Evolutionary conservation across 2,888 invertebrate genomes (phyloP), one percentile per base, ranked within the genome.

Genomic region (Hoplodrina ambigua): DNA sequence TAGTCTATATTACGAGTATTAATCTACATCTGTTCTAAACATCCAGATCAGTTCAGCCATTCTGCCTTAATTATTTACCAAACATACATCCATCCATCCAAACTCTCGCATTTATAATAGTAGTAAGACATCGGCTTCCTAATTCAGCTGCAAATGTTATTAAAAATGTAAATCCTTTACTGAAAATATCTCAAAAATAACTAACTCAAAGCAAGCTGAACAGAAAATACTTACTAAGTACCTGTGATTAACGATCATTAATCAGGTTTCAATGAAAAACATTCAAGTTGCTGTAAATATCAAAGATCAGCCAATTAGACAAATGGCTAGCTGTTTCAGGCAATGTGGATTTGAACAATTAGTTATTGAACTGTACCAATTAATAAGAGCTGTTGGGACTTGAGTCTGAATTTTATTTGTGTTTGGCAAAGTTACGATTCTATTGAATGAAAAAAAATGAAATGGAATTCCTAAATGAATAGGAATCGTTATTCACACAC

Each of bases 231-330:
- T 7, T 37, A 37, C 8, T 37, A 70, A 20, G 4, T 71, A 33
- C 53, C 25, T 6, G 15, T 20, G 17, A 56, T 37, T 25, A 1
- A 25, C 13, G 8, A 55, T 37, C 49, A 61, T 68, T 20, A 33
- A 61, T 57, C 33, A 41, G 19, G 1, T 61, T 49, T 15, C 25
- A 74, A 61, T 33, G 33, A 75, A 69, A 62, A 58, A 50, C 15
- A 4, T 46, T 41, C 20, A 11, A 49, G 41, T 75, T 11, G 8
- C 33, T 19, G 70, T 57, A 57, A 65, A 65, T 52, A 41, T 46
- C 50, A 65, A 61, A 58, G 37, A 46, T 55, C 17, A 25, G 52
- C 17, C 77, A 75, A 66, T 75, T 77, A 66, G 11, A 25, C 4
- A 58, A 72, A 59, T 54, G 10, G 1, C 62, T 59, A n/a, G 53